Conservation (phyloP, 2,113 vertebrate species). For the Orientallactaga bullata region DNA sequence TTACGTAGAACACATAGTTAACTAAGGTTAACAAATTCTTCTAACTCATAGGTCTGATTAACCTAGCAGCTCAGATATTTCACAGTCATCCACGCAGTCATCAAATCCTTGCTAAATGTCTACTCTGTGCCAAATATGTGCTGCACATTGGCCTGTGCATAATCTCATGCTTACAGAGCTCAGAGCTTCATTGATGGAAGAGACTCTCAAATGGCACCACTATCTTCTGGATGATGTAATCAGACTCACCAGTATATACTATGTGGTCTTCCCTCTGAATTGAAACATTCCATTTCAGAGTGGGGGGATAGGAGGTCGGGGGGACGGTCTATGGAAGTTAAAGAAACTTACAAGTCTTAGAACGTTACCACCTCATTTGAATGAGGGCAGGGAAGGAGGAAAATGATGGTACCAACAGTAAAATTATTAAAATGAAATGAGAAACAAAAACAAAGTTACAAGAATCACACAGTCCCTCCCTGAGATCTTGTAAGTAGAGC, state of each 20-base stretch:
- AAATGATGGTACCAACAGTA: too few species aligned
- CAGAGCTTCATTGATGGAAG: not conserved
- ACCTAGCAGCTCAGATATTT: not conserved
- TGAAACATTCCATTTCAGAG: not conserved
- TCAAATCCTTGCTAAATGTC: not conserved
- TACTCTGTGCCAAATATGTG: not conserved
- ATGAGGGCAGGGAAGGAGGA: too few species aligned
- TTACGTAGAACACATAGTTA: not conserved
- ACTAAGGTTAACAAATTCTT: not conserved
- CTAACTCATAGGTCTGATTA: not conserved
- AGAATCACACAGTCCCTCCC: not conserved
- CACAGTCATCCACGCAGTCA: not conserved
- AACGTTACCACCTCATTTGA: not conserved
- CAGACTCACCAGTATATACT: not conserved
- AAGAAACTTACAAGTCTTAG: too few species aligned
- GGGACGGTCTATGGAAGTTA: not conserved
- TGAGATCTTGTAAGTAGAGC: not conserved
- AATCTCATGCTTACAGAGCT: not conserved
- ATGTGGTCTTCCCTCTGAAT: not conserved
- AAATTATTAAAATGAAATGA: too few species aligned
- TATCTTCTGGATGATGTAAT: not conserved
- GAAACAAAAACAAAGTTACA: not conserved
- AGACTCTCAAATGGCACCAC: not conserved
- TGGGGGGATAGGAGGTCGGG: not conserved
- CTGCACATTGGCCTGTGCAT: not conserved